Conservation (phyloP, 2,113 vertebrate species). For the Lichenostomus cassidix region DNA sequence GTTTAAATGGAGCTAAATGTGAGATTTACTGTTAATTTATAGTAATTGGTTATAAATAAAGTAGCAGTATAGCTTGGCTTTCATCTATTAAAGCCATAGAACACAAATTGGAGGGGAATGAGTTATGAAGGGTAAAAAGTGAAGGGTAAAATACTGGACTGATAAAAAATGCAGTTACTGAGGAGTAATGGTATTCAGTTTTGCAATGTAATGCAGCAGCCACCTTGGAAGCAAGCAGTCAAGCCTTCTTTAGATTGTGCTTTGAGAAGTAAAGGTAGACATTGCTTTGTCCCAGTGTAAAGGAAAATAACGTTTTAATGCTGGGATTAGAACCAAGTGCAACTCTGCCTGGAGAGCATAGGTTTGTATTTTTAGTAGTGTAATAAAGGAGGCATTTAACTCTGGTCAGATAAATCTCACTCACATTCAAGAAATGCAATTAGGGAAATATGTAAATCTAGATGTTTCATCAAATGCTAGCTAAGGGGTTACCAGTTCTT, state of each 20-base stretch:
- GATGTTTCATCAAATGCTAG: slow-evolving; percentile 83
- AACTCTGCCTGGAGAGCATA: slow-evolving; percentile 8
- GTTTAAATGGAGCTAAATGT: slow-evolving; percentile 83
- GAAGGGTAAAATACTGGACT: neutral
- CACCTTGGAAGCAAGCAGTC: slow-evolving; percentile 22
- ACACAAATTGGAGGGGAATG: slow-evolving; percentile 22
- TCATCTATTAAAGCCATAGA: slow-evolving; percentile 38
- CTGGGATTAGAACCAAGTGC: slow-evolving; percentile 32
- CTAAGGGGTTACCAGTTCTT: slow-evolving; percentile 78
- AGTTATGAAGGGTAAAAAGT: slow-evolving; percentile 32
- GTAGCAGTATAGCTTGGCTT: slow-evolving; percentile 55
- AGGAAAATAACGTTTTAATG: slow-evolving; percentile 24
- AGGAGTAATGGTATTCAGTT: slow-evolving; percentile 22
- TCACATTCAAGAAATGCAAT: slow-evolving; percentile 80
- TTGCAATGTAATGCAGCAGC: slow-evolving; percentile 42
- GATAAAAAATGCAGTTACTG: slow-evolving; percentile 34
- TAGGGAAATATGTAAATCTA: slow-evolving; percentile 86
- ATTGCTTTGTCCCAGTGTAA: neutral
- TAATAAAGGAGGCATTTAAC: slow-evolving; percentile 80
- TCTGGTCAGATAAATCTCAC: slow-evolving; percentile 78
- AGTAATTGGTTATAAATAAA: slow-evolving; percentile 81
- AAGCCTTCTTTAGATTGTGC: slow-evolving; percentile 36
- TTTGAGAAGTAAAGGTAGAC: slow-evolving; percentile 53
- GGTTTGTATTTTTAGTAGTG: slow-evolving; percentile 63
- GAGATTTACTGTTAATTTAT: slow-evolving; percentile 84